Evolutionary conservation across 2,797 vertebrate species (phyloP), one percentile per base, ranked within the genome.

Genomic region (Sphenodon punctatus): DNA sequence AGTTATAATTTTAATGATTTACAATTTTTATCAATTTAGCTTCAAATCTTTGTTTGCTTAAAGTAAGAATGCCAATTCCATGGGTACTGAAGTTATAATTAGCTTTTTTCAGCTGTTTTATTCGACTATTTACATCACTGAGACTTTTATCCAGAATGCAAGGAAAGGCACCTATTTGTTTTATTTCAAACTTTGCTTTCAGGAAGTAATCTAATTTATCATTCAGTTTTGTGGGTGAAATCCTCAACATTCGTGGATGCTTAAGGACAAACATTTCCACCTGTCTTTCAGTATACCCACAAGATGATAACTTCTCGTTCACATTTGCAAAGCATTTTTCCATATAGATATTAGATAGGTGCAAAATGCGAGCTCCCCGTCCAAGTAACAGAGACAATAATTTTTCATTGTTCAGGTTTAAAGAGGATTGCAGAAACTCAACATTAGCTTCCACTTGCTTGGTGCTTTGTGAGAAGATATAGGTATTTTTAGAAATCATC

Each of bases 391-490:
- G 76, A 39, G 27, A 43, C 38, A 97, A 91, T 11, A 97, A 83
- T 32, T 96, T 88, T 9, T 86, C 67, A 25, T 94, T 72, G 1
- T 69, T 95, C 60, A 97, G 70, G 19, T 73, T 81, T 36, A 98
- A 95, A 32, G 83, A 70, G 4, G 49, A 32, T 78, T 85, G 93
- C 17, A 98, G 88, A 83, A 93, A 91, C 5, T 95, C 58, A 19
- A 95, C 79, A 77, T 96, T 98, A 39, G 88, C 63, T 75, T 68
- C 93, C 20, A 97, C 84, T 60, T 97, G 94, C 75, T 95, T 97
- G 4, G 90, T 96, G 90, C 96, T 98, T 75, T 94, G 94, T 78
- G 95, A 96, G 36, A 98, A 93, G 83, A 97, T 92, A 78, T 97
- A 97, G 55, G 91, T 64, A 77, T 97, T 97, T 93, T 86, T 96